Base-by-base conservation (phyloP, 2,113 vertebrate genomes). In the Hemicordylus capensis region DNA sequence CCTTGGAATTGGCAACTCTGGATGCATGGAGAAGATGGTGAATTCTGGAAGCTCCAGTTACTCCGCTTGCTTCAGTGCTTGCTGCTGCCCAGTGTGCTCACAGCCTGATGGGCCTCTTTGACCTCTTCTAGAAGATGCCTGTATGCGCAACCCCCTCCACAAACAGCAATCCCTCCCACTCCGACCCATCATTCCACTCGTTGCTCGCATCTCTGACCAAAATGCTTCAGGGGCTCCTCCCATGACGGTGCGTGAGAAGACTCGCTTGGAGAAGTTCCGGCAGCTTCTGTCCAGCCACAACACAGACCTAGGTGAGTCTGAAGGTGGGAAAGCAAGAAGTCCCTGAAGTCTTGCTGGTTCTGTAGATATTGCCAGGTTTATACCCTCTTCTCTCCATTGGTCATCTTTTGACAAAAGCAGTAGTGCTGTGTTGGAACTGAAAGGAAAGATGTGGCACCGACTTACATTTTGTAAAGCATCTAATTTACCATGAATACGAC, bases 151-250 rank as follows among this genome's bases (percentile, higher is more conserved):
- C 76, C 91, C 97, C 1, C 96, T 98, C 34, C 98, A 98, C 93
- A 99, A 99, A 94, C 98, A 99, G 89, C 97, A 98, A 89, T 98
- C 98, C 15, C 98, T 99, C 73, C 98, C 98, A 4, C 95, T 97
- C 1, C 97, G 98, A 12, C 98, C 98, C 44, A 94, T 99, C 95
- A 98, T 99, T 92, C 99, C 99, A 0, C 97, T 99, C 0, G 98
- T 99, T 8, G 98, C 98, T 86, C 97, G 98, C 4, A 99, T 99
- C 94, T 99, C 99, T 0, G 99, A 99, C 96, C 99, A 99, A 95
- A 99, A 99, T 0, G 97, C 98, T 5, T 99, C 98, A 0, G 99
- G 99, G 39, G 98, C 98, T 0, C 98, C 98, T 0, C 98, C 98
- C 10, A 98, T 99, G 98, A 98, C 97, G 0, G 97, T 99, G 88